Conservation (phyloP, 2,113 vertebrate genomes). For the Hucho hucho region DNA sequence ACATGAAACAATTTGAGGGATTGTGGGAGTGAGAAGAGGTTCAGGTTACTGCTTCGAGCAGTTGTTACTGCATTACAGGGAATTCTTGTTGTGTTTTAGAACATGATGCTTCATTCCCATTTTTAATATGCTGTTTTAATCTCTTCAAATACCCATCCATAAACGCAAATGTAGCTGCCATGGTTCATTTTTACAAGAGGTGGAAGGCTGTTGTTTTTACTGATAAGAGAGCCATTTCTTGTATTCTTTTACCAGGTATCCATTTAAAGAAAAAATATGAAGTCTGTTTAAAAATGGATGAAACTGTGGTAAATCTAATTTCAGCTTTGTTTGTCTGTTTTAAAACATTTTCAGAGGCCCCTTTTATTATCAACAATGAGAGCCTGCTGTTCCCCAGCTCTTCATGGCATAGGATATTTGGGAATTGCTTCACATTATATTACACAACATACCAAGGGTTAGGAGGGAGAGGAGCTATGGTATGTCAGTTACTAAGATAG, state of each 20-base stretch:
- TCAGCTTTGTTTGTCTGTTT: constrained; percentile 10
- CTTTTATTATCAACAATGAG: constrained; percentile 28
- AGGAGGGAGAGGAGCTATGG: background rate
- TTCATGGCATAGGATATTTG: background rate
- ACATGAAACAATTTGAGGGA: constrained; percentile 15
- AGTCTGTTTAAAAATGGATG: constrained; percentile 31
- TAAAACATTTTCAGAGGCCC: constrained; percentile 16
- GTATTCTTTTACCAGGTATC: constrained; percentile 10
- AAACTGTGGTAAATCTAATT: constrained; percentile 64
- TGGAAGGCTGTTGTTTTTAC: constrained; percentile 29
- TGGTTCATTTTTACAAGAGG: background rate
- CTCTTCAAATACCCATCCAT: constrained; percentile 21
- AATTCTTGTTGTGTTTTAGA: constrained; percentile 61
- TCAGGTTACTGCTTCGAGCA: constrained; percentile 56
- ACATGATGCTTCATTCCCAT: constrained; percentile 31
- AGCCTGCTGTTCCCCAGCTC: too few species aligned
- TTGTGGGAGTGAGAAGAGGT: constrained; percentile 35
- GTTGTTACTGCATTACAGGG: constrained; percentile 55
- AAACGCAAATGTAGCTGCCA: background rate
- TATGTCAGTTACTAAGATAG: constrained; percentile 35
- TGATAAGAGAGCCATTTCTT: constrained; percentile 38
- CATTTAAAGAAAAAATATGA: background rate
- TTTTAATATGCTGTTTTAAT: constrained; percentile 19
- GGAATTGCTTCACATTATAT: constrained; percentile 3
- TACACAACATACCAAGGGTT: constrained; percentile 3